Evolutionary conservation across 2,888 invertebrate genomes (phyloP), one percentile per base, ranked within the genome.

Genomic region (Esperia sulphurella): DNA sequence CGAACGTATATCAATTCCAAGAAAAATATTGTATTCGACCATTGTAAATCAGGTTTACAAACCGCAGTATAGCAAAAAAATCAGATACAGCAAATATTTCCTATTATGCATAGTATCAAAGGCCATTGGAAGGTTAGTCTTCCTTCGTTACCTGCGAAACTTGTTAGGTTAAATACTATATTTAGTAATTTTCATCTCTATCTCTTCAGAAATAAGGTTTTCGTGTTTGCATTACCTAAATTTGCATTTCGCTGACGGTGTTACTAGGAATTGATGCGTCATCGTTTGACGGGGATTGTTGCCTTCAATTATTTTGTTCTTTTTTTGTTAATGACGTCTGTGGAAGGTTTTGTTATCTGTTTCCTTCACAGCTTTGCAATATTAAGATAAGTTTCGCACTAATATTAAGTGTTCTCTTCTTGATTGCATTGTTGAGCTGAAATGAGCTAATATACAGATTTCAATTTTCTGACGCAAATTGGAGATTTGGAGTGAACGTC

Each of bases 231-330:
- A 35, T 10, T 6, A 6, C 1, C n/a, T 8, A 31, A 31, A 31
- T 31, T 31, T 35, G n/a, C 6, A 35, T 35, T 35, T 35, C n/a
- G 10, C 9, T 21, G 9, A 21, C 8, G 12, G 28, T 33, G 35
- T 35, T 46, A 41, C 46, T 13, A 3, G 35, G 46, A 46, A 41
- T 30, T 37, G 46, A 37, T 46, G 46, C 33, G 46, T 46, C 46
- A 46, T 41, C 30, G 14, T 30, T 39, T 45, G 3, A n/a, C 44
- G 8, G 35, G n/a, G 35, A 31, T 31, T 35, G 21, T 29, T 39
- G 8, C 12, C 21, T 33, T n/a, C 39, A 41, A 31, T 41, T 41
- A 46, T 41, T 41, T 7, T 9, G 29, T 31, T 41, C 14, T 29
- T 41, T 41, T 35, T 31, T 21, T 31, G 13, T 3, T 31, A 9